A percentile compares a stretch with the other conserved stretches of the same genome.
phyloP scores from a whole-genome alignment of 2,888 invertebrate genomes.

The Nebria salina region DNA sequence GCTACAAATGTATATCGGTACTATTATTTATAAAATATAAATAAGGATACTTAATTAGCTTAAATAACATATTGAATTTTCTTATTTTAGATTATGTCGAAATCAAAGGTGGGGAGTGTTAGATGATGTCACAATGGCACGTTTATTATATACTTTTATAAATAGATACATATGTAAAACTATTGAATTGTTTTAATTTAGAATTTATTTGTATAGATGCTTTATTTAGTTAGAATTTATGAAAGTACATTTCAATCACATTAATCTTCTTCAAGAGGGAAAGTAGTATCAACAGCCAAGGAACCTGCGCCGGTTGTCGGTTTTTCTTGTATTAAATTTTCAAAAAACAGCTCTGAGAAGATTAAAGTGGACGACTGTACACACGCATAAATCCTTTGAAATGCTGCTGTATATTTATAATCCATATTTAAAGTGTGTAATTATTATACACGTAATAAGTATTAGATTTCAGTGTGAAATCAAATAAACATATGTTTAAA shows the following conservation, averaged over 20 bases:
- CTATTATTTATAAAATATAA: background rate
- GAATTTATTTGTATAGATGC: conserved; percentile 1
- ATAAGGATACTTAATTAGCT: background rate
- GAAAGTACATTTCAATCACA: background rate
- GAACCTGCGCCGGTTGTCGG: background rate
- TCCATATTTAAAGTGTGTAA: conserved; percentile 37
- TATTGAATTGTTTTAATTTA: conserved; percentile 7
- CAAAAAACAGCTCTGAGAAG: too few relatives aligned
- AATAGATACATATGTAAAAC: conserved; percentile 10
- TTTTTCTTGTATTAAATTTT: background rate
- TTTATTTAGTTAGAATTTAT: background rate
- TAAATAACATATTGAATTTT: conserved; percentile 29
- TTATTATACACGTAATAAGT: conserved; percentile 33
- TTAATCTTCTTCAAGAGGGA: background rate
- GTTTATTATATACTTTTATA: conserved; percentile 3
- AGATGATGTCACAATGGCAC: conserved; percentile 13
- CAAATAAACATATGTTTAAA: conserved; percentile 40
- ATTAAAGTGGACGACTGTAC: background rate
- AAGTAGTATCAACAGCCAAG: background rate
- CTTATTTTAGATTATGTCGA: conserved; percentile 67
- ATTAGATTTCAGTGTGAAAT: conserved; percentile 43
- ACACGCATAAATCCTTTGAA: conserved; percentile 3
- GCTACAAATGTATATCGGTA: too few relatives aligned
- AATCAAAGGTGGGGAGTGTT: conserved; percentile 68
- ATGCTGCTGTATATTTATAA: conserved; percentile 27